A percentile compares a stretch with the other conserved stretches of the same genome.
Conservation (phyloP, 2,113 vertebrate species). For the Pseudorhombus dupliciocellatus region DNA sequence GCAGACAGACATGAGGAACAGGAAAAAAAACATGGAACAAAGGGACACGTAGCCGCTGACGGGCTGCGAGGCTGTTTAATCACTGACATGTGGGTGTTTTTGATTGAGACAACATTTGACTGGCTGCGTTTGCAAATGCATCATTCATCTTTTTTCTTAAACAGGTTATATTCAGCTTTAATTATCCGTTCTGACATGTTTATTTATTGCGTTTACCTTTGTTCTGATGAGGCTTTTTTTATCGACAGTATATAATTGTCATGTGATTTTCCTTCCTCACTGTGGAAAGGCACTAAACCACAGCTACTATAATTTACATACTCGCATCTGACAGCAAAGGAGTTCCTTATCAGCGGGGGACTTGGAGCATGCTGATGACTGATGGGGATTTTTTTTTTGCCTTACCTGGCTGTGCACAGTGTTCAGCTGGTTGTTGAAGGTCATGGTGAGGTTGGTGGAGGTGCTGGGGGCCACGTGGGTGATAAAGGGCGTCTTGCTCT, state of each 20-base stretch:
- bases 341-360: not conserved
- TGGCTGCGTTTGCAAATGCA: not conserved
- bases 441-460: slow-evolving; percentile 99
- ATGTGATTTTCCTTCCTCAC: not conserved
- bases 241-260: not conserved
- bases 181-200: not conserved
- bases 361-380: not conserved
- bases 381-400: not conserved
- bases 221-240: too few relatives aligned
- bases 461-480: slow-evolving; percentile 98
- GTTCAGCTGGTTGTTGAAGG: slow-evolving; percentile 99
- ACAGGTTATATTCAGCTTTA: not conserved
- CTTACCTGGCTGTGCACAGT: slow-evolving; percentile 90
- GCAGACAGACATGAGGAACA: slow-evolving; percentile 37
- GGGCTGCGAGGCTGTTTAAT: slow-evolving; percentile 17
- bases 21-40: slow-evolving; percentile 26
- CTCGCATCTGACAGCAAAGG: not conserved
- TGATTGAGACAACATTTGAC: slow-evolving; percentile 1
- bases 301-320: not conserved
- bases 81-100: slow-evolving; percentile 23
- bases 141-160: not conserved
- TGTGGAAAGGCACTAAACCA: not conserved
- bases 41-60: slow-evolving; percentile 18
- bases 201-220: not conserved
- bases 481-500: slow-evolving; percentile 99